phyloP scores from a whole-genome alignment of 1,140 invertebrate species.

The Phortica variegata region DNA sequence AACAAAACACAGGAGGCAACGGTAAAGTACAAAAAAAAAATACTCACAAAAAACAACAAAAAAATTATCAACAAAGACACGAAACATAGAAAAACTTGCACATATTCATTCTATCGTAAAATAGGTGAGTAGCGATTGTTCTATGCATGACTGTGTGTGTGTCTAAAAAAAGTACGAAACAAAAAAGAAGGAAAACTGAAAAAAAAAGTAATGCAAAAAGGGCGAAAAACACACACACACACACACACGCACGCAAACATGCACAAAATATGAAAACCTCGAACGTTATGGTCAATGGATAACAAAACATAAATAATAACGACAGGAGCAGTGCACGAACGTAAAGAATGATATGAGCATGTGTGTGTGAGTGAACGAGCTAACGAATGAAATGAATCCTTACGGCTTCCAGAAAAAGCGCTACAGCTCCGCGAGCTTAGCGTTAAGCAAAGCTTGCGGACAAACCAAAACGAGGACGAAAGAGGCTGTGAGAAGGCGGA shows the following conservation, averaged over 20 bases:
- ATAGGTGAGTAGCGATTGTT: slow-evolving; percentile 37
- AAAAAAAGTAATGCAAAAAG: slow-evolving; percentile 10
- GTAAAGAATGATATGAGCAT: too few species aligned
- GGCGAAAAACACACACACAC: slow-evolving; percentile 22
- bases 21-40: too few species aligned
- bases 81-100: slow-evolving; percentile 2
- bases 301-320: slow-evolving; percentile 57
- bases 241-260: not conserved
- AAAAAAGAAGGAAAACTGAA: slow-evolving; percentile 1
- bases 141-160: slow-evolving; percentile 11
- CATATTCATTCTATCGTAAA: slow-evolving; percentile 53
- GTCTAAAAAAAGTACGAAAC: slow-evolving; percentile 17
- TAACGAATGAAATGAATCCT: too few species aligned
- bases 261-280: slow-evolving; percentile 32
- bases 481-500: too few species aligned
- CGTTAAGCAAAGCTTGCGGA: not conserved
- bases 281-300: slow-evolving; percentile 52
- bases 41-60: slow-evolving; percentile 47
- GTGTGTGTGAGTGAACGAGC: too few species aligned
- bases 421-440: too few species aligned
- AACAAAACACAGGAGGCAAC: too few species aligned
- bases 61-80: slow-evolving; percentile 7
- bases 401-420: too few species aligned
- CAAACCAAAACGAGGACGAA: too few species aligned
- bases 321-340: slow-evolving; percentile 29